Evolutionary conservation across 2,113 vertebrate genomes (phyloP), one percentile per base, ranked within the genome.

Genomic region (Anser brachyrhynchus): DNA sequence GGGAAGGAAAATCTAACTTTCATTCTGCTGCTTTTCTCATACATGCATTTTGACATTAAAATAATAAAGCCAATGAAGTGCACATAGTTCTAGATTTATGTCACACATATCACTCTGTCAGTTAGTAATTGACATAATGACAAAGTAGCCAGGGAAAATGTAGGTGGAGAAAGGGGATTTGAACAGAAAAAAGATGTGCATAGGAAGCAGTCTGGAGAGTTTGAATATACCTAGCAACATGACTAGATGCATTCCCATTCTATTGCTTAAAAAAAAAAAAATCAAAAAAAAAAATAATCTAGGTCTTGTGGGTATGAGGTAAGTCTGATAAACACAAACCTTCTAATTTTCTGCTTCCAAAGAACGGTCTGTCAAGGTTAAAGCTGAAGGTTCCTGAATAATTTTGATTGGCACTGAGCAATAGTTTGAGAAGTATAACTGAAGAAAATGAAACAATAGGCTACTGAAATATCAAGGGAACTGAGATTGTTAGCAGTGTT

Each of bases 311-410:
- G 62, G 91, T 94, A 90, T 87, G 75, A 95, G 78, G 84, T 95
- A 83, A 87, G 88, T 72, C 57, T 92, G 71, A 89, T 93, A 96
- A 96, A 96, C 65, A 96, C 57, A 95, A 91, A 95, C 35, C 64
- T 95, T 93, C 92, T 93, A 79, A 96, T 94, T 96, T 96, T 94
- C 76, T 96, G 4, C 29, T 94, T 95, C n/a, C 83, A 86, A 70
- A 71, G 83, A 96, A 92, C 94, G 92, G 95, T 95, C 93, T 95
- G 62, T 81, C 91, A 96, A 92, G 88, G 93, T 97, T 96, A 96
- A 92, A 72, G 78, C 59, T 67, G 70, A 91, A 61, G 77, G 58
- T 89, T 96, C 46, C 66, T 0, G 2, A 93, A 95, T 92, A 95
- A 93, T 92, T 93, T 92, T 96, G 85, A 93, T 89, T 93, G 83